phyloP scores from a whole-genome alignment of 1,140 invertebrate species.

The Bombus consobrinus region DNA sequence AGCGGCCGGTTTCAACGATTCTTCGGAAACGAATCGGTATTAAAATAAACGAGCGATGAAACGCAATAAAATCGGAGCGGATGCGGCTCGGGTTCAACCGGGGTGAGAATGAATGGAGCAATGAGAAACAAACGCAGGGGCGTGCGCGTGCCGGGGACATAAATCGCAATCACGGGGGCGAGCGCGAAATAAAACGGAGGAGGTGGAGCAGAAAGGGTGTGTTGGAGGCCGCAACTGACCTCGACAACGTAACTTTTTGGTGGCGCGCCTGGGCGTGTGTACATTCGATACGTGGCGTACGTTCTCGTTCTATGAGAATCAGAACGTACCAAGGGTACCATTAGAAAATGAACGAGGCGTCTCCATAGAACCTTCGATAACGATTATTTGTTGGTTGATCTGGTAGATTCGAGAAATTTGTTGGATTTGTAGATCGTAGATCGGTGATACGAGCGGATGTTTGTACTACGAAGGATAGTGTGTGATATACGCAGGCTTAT shows the following conservation, averaged over 20 bases:
- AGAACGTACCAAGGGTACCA: not conserved
- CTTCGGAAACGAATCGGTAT: conserved; percentile 3
- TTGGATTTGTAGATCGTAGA: not conserved
- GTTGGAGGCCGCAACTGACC: conserved; percentile 11
- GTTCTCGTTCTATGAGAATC: conserved; percentile 1
- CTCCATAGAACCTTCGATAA: not conserved
- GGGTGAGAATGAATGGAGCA: conserved; percentile 35
- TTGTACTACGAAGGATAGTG: not conserved
- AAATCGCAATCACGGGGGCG: conserved; percentile 40
- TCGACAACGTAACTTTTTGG: conserved; percentile 17
- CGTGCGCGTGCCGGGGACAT: conserved; percentile 16
- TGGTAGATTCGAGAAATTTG: not conserved
- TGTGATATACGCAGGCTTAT: not conserved
- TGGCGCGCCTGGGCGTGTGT: not conserved
- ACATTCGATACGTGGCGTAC: not conserved
- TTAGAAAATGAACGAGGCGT: too few relatives aligned
- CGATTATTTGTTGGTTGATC: not conserved
- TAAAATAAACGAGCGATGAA: conserved; percentile 40
- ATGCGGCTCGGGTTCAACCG: not conserved
- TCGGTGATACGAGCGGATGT: not conserved
- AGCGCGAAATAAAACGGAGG: conserved; percentile 15
- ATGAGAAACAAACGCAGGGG: conserved; percentile 40
- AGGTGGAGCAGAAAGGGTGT: not conserved
- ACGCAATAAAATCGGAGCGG: conserved; percentile 25
- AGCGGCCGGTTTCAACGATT: not conserved